phyloP scores from a whole-genome alignment of 2,888 invertebrate genomes.

The Diogma glabrata region DNA sequence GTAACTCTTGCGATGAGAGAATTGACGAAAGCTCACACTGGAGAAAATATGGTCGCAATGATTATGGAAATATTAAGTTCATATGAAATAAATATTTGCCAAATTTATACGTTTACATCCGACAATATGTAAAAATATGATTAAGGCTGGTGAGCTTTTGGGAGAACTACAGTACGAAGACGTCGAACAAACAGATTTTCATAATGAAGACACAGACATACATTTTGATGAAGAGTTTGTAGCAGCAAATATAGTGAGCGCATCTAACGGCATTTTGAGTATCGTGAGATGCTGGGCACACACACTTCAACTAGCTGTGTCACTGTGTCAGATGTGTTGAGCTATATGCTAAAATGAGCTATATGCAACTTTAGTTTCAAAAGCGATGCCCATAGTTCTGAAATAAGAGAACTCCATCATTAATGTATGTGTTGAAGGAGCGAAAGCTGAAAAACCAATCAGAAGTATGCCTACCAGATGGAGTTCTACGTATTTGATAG shows the following conservation, averaged over 20 bases:
- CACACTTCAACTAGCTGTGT: conserved; percentile 4
- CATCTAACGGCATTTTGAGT: conserved; percentile 6
- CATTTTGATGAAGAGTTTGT: conserved; percentile 6
- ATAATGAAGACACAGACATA: background rate
- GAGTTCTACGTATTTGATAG: conserved; percentile 4
- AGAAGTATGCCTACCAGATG: conserved; percentile 4
- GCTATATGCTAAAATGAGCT: background rate
- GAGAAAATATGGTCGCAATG: background rate
- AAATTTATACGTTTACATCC: background rate
- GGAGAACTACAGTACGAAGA: background rate
- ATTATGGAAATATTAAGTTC: conserved; percentile 5
- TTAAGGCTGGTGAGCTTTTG: background rate
- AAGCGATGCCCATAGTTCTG: background rate
- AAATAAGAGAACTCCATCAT: conserved; percentile 1
- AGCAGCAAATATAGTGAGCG: background rate
- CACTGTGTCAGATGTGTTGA: conserved; percentile 2
- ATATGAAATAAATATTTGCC: conserved; percentile 3
- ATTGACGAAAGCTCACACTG: conserved; percentile 2
- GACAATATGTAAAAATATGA: conserved; percentile 5
- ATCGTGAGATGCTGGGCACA: conserved; percentile 6
- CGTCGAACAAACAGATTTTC: background rate
- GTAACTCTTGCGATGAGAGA: background rate
- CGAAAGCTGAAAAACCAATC: background rate
- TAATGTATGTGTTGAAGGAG: conserved; percentile 1
- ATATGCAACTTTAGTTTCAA: background rate